Evolutionary conservation across 1,140 invertebrate genomes (phyloP).

Genomic region (Philotrypesis tridentata): DNA sequence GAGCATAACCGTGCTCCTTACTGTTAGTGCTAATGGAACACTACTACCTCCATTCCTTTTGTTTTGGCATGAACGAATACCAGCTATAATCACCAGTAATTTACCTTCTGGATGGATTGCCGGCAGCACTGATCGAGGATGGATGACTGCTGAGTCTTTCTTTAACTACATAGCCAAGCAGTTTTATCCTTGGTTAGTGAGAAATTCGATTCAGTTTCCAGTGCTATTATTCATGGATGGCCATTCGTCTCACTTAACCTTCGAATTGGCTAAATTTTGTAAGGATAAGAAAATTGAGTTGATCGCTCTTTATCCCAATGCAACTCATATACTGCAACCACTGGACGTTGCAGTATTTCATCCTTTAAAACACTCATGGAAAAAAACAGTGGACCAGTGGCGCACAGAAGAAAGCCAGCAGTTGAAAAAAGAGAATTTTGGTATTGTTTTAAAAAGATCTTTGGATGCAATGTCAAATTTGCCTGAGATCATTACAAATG

Average conservation of each 20-base stretch:
- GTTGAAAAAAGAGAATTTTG: no score
- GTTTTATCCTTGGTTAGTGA: constrained; percentile 52
- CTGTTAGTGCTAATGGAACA: no score
- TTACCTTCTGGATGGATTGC: no score
- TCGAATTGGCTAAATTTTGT: constrained; percentile 61
- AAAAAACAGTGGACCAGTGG: constrained; percentile 17
- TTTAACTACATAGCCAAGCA: constrained; percentile 30
- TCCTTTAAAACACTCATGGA: constrained; percentile 5
- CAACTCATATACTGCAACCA: constrained; percentile 32
- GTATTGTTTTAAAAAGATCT: constrained; percentile 28
- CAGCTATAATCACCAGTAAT: no score
- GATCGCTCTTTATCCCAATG: constrained; percentile 10
- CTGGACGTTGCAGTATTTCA: constrained; percentile 21
- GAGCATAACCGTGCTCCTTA: no score
- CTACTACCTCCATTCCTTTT: no score
- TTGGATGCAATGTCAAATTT: constrained; percentile 26
- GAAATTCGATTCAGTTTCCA: constrained; percentile 54
- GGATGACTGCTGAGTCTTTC: no score
- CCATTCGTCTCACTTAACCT: constrained; percentile 62
- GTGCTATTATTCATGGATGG: constrained; percentile 66
- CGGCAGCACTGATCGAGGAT: constrained; percentile 44
- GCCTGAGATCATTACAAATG: background rate
- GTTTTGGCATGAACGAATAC: no score
- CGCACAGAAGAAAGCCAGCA: background rate
- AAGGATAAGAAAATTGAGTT: constrained; percentile 53